Evolutionary conservation across 2,113 vertebrate genomes (phyloP).

Genomic region (Macrotus californicus): DNA sequence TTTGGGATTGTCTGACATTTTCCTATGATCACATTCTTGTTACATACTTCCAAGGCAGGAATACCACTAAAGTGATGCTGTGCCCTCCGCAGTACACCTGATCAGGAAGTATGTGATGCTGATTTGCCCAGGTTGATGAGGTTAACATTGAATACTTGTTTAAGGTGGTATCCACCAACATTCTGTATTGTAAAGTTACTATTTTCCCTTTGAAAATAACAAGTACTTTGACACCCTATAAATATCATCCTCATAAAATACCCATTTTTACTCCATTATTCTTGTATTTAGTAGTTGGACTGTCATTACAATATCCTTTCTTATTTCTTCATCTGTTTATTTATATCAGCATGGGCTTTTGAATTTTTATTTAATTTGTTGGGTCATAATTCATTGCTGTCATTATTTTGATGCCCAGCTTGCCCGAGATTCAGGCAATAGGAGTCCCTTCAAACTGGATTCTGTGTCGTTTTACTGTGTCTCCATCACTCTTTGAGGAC

Average conservation of each 20-base stretch:
- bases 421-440: neutral
- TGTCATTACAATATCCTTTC: neutral
- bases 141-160: neutral
- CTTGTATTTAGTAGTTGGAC: neutral
- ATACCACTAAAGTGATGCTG: neutral
- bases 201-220: neutral
- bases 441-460: neutral
- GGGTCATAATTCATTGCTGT: neutral
- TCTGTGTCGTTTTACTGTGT: neutral
- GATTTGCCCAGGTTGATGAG: neutral
- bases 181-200: neutral
- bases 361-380: conserved; percentile 14
- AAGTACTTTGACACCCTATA: neutral
- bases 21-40: neutral
- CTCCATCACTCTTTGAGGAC: neutral
- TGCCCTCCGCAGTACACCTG: neutral
- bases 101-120: neutral
- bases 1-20: neutral
- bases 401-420: neutral
- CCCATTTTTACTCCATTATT: neutral
- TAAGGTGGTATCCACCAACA: neutral
- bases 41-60: neutral
- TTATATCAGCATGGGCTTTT: neutral
- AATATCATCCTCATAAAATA: neutral
- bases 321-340: neutral